Base-by-base conservation (phyloP, 53 echinoderm and acorn worm genomes). In the Temnopleurus reevesii region DNA sequence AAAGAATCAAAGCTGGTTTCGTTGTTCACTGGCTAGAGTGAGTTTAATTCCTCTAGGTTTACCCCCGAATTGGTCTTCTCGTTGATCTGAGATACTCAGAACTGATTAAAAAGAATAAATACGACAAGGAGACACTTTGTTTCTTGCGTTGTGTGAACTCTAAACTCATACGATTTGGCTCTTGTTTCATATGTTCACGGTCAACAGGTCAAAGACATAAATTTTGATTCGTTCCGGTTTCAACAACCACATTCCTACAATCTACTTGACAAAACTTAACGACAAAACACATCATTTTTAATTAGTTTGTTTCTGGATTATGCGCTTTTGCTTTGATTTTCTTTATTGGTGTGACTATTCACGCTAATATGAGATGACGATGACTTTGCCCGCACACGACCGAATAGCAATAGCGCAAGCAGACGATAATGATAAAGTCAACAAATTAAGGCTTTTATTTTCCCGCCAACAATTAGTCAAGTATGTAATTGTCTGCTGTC, bases 301-400 rank as follows among this genome's bases (percentile, higher is more conserved):
- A 79, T 13, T 29, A 47, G 49, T 79, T 79, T 79, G 79, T 79
- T 47, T 79, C 15, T 79, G 51, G 44, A 46, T 79, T 28, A 49
- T 79, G 27, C 25, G 45, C 6, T 29, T 79, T 79, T 46, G 51
- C 51, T 46, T 47, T 79, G 49, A 19, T 38, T 71, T 71, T 18
- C 71, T 79, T 64, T 79, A 28, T 79, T 28, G 49, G 8, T 79
- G 71, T 41, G 79, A 79, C 43, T 41, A 79, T 79, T 49, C 45
- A 6, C 79, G 27, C 17, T 12, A 7, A 34, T 13, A 33, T 63
- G 45, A 77, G 45, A 44, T 76, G 45, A 8, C 7, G 30, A 47
- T 8, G 23, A 43, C 17, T 45, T 47, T 79, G 46, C 49, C 79
- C n/a, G n/a, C n/a, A 46, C 49, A 49, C 79, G 79, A 27, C 49